These are phyloP conservation scores for Cyanistes caeruleus DNA, from an alignment of 2,113 vertebrate species.

Conservation along the genomic window DNA sequence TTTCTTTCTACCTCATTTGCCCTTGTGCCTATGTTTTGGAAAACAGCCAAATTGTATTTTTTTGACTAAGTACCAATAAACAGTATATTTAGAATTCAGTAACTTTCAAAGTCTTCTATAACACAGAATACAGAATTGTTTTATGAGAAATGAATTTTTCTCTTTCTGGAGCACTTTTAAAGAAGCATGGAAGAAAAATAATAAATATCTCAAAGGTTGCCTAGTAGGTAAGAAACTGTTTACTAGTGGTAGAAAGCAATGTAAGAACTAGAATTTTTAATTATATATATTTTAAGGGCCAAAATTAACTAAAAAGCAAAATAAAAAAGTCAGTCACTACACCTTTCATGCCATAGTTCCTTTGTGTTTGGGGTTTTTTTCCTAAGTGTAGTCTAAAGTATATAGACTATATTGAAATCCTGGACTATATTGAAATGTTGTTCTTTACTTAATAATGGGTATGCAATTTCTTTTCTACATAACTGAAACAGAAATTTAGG, in stretches of 20 bases:
- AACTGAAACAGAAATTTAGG: background rate
- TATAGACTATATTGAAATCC: too few relatives aligned
- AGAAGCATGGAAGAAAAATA: background rate
- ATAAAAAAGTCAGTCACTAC: accelerated
- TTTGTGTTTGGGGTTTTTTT: accelerated
- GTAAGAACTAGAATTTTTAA: background rate
- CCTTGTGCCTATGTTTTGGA: background rate
- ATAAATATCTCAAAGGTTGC: background rate
- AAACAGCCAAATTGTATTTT: background rate
- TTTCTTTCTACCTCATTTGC: background rate
- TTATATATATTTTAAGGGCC: background rate
- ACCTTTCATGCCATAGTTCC: accelerated
- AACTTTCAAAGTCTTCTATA: background rate
- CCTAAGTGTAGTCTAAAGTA: background rate
- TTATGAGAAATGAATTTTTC: background rate
- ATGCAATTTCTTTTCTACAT: background rate
- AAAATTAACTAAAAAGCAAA: background rate
- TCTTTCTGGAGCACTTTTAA: background rate
- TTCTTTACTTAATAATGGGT: background rate
- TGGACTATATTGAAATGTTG: background rate
- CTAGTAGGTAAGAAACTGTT: background rate
- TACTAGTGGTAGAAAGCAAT: background rate
- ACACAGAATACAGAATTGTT: background rate
- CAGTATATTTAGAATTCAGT: background rate
- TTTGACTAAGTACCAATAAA: background rate